Evolutionary conservation across 1,140 invertebrate genomes (phyloP).

Genomic region (Calephelis nemesis): DNA sequence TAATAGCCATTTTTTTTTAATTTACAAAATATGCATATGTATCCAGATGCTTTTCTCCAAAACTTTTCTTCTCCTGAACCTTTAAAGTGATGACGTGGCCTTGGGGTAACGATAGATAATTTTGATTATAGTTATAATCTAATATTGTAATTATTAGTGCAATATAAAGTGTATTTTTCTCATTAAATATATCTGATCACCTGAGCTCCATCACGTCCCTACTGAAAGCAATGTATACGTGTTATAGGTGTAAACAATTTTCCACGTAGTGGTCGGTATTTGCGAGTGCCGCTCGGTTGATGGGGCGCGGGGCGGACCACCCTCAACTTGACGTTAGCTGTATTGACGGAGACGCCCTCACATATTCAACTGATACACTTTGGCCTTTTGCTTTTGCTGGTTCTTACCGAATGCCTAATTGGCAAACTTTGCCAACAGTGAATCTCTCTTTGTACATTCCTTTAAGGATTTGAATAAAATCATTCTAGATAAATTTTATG

Average conservation of each 20-base stretch:
- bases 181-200: not conserved
- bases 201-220: not conserved
- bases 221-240: slow-evolving; percentile 2
- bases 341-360: slow-evolving; percentile 14
- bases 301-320: not conserved
- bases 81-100: no score
- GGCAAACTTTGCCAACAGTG: not conserved
- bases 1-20: no score
- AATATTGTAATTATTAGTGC: no score
- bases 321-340: slow-evolving; percentile 22
- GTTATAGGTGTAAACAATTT: slow-evolving; percentile 18
- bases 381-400: slow-evolving; percentile 7
- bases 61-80: no score
- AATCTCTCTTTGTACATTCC: no score
- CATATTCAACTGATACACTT: not conserved
- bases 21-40: no score
- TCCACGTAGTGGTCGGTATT: slow-evolving; percentile 23
- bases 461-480: no score
- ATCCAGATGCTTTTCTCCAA: no score
- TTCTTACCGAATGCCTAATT: slow-evolving; percentile 8
- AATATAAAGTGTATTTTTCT: no score
- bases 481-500: no score
- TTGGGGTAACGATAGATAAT: no score
- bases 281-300: slow-evolving; percentile 9
- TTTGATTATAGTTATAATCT: no score